Evolutionary conservation across 2,797 vertebrate genomes (phyloP).

Genomic region (Luscinia luscinia): DNA sequence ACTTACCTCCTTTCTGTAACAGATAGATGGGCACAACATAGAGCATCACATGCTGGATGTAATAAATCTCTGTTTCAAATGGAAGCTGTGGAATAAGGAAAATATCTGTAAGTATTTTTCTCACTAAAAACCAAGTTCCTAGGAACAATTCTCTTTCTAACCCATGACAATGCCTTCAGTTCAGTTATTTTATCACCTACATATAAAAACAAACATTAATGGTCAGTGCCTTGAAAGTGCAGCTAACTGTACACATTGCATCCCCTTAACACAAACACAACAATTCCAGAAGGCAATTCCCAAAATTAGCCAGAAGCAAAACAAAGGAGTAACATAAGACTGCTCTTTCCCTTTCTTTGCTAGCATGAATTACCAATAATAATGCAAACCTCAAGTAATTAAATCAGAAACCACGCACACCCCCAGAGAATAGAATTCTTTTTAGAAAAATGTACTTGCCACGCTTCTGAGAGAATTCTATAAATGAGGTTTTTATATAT

Average conservation of each 20-base stretch:
- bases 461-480: neutral
- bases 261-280: neutral
- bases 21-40: constrained; percentile 97
- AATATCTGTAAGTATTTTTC: neutral
- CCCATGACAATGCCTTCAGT: neutral
- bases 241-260: neutral
- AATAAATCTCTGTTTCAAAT: constrained; percentile 97
- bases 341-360: neutral
- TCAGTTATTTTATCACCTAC: neutral
- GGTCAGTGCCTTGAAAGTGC: neutral
- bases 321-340: neutral
- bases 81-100: constrained; percentile 85
- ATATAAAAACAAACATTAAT: neutral
- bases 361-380: neutral
- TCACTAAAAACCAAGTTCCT: neutral
- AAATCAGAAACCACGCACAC: neutral
- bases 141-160: neutral
- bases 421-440: neutral
- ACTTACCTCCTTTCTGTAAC: constrained; percentile 94
- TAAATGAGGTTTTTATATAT: neutral
- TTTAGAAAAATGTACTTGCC: neutral
- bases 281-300: neutral
- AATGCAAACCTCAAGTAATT: neutral
- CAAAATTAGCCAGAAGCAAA: neutral
- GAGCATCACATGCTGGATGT: constrained; percentile 97